These are phyloP conservation scores for Gadus chalcogrammus DNA, from an alignment of 2,113 vertebrate genomes.

Conservation along the genomic window DNA sequence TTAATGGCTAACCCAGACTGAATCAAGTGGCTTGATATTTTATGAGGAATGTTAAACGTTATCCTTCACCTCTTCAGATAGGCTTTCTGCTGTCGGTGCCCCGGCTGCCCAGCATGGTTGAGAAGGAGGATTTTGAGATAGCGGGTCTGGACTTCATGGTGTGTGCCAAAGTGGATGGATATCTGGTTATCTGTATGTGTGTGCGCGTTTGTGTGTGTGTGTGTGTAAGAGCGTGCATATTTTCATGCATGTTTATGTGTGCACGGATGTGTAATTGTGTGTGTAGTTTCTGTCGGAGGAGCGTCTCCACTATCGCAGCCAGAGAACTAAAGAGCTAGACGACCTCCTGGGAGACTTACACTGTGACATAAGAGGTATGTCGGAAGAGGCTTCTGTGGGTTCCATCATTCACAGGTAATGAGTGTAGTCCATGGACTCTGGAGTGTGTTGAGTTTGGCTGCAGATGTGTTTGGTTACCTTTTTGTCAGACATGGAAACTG, in stretches of 20 bases:
- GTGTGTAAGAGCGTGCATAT: not conserved
- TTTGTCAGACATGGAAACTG: constrained; percentile 84
- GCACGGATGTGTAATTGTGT: constrained; percentile 13
- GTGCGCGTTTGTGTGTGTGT: not conserved
- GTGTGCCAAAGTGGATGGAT: constrained; percentile 11
- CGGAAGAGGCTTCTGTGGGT: not conserved
- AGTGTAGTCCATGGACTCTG: not conserved
- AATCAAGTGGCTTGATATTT: too few species aligned
- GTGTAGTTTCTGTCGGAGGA: constrained; percentile 87
- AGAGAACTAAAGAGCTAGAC: constrained; percentile 89
- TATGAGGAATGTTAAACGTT: too few species aligned
- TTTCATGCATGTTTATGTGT: not conserved
- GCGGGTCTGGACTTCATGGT: constrained; percentile 93
- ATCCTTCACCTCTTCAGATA: constrained; percentile 68
- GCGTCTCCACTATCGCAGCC: constrained; percentile 89
- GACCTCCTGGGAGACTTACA: constrained; percentile 87
- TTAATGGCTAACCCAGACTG: not conserved
- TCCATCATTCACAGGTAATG: too few species aligned
- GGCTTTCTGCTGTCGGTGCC: constrained; percentile 92
- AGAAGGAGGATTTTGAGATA: constrained; percentile 87
- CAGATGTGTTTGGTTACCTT: constrained; percentile 1
- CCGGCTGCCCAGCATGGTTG: constrained; percentile 84
- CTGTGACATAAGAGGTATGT: constrained; percentile 83
- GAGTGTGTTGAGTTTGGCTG: too few species aligned
- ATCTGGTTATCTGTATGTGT: too few species aligned